phyloP scores from a whole-genome alignment of 2,797 vertebrate genomes.

The Chlorospingus semifuscus region DNA sequence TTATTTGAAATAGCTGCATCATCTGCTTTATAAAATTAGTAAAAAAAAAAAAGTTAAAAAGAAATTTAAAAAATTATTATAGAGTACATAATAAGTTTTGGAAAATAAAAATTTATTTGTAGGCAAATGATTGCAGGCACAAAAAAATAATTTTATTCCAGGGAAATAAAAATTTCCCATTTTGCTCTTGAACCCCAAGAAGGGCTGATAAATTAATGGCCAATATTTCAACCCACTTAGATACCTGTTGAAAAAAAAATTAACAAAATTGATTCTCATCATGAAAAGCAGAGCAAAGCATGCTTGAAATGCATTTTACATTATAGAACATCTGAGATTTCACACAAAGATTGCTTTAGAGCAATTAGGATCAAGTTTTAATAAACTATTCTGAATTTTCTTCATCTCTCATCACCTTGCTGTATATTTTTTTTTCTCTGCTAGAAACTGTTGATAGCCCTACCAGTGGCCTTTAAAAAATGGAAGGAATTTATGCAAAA shows the following conservation, averaged over 20 bases:
- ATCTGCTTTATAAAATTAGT: not conserved
- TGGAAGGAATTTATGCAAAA: not conserved
- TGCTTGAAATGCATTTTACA: not conserved
- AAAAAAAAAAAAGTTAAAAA: not conserved
- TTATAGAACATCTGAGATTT: not conserved
- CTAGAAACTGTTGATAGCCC: not conserved
- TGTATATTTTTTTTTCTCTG: not conserved
- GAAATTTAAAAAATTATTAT: not conserved
- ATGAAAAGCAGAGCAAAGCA: not conserved
- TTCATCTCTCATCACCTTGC: not conserved
- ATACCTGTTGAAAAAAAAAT: not conserved
- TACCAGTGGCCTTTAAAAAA: not conserved
- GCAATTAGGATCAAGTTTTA: not conserved
- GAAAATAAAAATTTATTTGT: not conserved
- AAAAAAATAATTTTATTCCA: not conserved
- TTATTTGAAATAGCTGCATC: not conserved
- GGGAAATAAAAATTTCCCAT: not conserved
- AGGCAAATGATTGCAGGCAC: not conserved
- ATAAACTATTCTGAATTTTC: not conserved
- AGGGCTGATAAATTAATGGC: not conserved
- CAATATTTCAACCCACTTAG: not conserved
- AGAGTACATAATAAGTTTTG: not conserved
- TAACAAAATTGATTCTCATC: not conserved
- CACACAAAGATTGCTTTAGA: not conserved
- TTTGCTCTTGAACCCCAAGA: not conserved